Base-by-base conservation (phyloP, 2,797 vertebrate genomes). In the Neosilurus hyrtlii region DNA sequence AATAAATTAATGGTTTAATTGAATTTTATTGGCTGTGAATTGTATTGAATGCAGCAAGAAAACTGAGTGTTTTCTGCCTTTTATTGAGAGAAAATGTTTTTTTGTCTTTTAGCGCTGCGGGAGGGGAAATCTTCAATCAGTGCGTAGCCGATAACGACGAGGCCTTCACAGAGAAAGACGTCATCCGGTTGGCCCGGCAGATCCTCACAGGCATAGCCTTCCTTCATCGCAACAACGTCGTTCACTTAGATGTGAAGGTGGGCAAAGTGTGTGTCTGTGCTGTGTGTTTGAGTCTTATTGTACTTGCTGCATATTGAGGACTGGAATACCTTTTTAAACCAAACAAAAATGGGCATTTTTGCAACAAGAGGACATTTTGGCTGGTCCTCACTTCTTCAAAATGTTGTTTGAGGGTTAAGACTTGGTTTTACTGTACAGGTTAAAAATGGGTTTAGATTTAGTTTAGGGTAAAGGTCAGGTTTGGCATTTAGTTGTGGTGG, bases 191-290 rank as follows among this genome's bases (percentile, higher is more conserved):
- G 88, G 93, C 92, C 43, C 88, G 89, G 86, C 95, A 96, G 92
- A 96, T 96, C 88, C 91, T 96, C 78, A 90, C 56, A 0, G 95
- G 95, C 0, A 92, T 96, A 75, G 89, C 94, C 66, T 95, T 93
- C 88, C 91, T 96, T 80, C 95, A 96, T 83, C 86, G 90, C 66
- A 95, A 90, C 89, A 94, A 93, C 9, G 91, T 96, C 51, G 95
- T 96, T 75, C 95, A 96, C 84, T 91, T 96, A 67, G 95, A 96
- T 86, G 88, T 96, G 76, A 96, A 96, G 89, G 95, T 96, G 82
- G 91, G 92, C 35, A 35, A 37, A 9, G 9, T 62, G 67, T 16
- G 3, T 22, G 30, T n/a, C 62, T 54, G 43, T 20, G 63, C 43
- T 43, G 43, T 43, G 43, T 43, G 43, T 43, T 4, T 43, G 43